Conservation (phyloP, 2,797 vertebrate species). For the Mormyrus hasselquistii region DNA sequence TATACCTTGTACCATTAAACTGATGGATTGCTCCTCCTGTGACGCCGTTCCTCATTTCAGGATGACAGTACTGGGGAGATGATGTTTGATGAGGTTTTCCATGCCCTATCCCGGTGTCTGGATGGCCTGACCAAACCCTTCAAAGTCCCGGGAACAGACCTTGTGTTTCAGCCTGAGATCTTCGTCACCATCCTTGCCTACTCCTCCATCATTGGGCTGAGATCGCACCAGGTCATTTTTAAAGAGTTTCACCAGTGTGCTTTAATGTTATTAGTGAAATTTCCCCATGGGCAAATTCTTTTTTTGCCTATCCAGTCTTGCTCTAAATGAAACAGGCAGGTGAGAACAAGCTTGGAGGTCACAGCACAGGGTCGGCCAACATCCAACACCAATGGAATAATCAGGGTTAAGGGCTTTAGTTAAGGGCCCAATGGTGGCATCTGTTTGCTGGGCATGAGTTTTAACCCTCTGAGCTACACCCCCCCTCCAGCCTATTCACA, state of each 20-base stretch:
- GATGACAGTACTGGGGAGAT: slow-evolving; percentile 95
- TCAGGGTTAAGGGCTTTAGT: neutral
- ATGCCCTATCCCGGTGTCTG: slow-evolving; percentile 82
- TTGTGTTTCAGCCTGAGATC: slow-evolving; percentile 85
- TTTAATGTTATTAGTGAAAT: neutral
- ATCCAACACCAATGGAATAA: neutral
- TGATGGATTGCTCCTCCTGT: neutral
- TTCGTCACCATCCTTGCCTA: slow-evolving; percentile 94
- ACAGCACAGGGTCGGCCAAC: neutral
- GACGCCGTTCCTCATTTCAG: slow-evolving; percentile 51
- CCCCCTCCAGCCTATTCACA: neutral
- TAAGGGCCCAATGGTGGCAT: neutral
- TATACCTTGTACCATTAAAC: neutral
- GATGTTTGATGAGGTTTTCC: slow-evolving; percentile 95
- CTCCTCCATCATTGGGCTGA: slow-evolving; percentile 89
- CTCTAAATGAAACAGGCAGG: neutral
- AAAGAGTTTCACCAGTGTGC: neutral
- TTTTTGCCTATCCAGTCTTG: neutral
- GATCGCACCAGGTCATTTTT: slow-evolving; percentile 81
- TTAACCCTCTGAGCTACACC: neutral
- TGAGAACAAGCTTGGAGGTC: neutral
- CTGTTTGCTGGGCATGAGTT: neutral
- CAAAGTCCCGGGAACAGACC: slow-evolving; percentile 81
- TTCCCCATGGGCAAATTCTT: neutral
- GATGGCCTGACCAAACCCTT: slow-evolving; percentile 80